phyloP scores from a whole-genome alignment of 1,140 invertebrate species.

The Bactericera cockerelli region DNA sequence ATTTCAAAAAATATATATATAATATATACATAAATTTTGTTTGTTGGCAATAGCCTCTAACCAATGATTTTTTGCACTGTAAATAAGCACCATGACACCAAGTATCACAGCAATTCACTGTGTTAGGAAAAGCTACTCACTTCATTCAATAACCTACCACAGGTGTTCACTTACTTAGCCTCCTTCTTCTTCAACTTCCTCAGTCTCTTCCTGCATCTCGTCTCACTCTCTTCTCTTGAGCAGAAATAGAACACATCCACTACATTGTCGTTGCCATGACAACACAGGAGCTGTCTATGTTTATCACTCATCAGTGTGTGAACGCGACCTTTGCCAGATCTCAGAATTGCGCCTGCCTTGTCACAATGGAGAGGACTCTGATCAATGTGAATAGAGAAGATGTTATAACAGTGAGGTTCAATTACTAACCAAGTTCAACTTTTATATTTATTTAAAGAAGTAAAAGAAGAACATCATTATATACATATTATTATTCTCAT shows the following conservation, averaged over 20 bases:
- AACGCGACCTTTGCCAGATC: slow-evolving; percentile 56
- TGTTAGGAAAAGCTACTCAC: too few species aligned
- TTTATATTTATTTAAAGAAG: background rate
- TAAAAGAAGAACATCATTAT: too few species aligned
- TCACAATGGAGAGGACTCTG: slow-evolving; percentile 50
- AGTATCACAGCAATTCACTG: too few species aligned
- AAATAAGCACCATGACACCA: too few species aligned
- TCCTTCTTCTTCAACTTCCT: slow-evolving; percentile 53
- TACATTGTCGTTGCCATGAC: slow-evolving; percentile 63
- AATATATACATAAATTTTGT: too few species aligned
- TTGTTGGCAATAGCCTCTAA: too few species aligned
- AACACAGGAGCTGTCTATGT: slow-evolving; percentile 51
- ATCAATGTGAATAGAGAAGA: too few species aligned
- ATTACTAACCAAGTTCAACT: background rate
- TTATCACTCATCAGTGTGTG: slow-evolving; percentile 46
- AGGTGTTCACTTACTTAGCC: slow-evolving; percentile 38
- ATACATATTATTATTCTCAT: too few species aligned
- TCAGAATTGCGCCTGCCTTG: slow-evolving; percentile 57
- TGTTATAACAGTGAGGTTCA: slow-evolving; percentile 12
- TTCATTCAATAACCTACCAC: too few species aligned
- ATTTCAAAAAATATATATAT: too few species aligned
- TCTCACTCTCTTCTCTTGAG: slow-evolving; percentile 51
- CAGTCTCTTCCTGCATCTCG: slow-evolving; percentile 50
- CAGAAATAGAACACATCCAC: slow-evolving; percentile 76
- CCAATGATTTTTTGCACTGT: too few species aligned